Evolutionary conservation across 2,113 vertebrate genomes (phyloP), one percentile per base, ranked within the genome.

Genomic region (Otis tarda): DNA sequence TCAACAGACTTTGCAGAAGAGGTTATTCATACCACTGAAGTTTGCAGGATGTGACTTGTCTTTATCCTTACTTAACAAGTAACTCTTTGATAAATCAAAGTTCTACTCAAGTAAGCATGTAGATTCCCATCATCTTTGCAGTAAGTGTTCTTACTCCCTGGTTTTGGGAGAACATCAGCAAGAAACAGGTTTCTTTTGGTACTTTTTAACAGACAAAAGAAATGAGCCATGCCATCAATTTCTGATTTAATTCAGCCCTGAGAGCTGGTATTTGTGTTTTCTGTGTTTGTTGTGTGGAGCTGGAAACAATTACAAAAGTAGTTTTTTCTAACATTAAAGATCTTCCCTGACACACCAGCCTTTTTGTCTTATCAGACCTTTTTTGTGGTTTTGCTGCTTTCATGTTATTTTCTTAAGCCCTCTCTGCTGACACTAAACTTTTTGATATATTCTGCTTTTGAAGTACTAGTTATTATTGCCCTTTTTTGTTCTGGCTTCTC

Each of bases 371-470:
- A 82, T 57, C 70, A 88, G 84, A 39, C 16, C 11, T 73, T 69
- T 68, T 81, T 81, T 86, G 64, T 74, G 56, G 41, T 88, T 60
- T 83, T 88, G 33, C 23, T 88, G 75, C 85, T 95, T 94, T 95
- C 55, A 75, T 93, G 87, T 92, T 93, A 67, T 86, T 94, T 96
- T 96, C 35, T 90, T 80, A 93, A 93, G 47, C 23, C 63, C 33
- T 96, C 85, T 95, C 92, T 96, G 71, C 90, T 90, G 90, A 91
- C 71, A 70, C 33, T 43, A 74, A 94, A 86, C 14, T 84, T 94
- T 79, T 80, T 86, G 10, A 91, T 94, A 76, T 55, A 82, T 89
- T 80, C 87, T 86, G 59, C 47, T 90, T 90, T 90, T 92, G 79
- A 96, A 93, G 76, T 83, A 47, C 18, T 50, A 33, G 56, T 52